Evolutionary conservation across 1,140 invertebrate genomes (phyloP).

Genomic region (Magallana gigas): DNA sequence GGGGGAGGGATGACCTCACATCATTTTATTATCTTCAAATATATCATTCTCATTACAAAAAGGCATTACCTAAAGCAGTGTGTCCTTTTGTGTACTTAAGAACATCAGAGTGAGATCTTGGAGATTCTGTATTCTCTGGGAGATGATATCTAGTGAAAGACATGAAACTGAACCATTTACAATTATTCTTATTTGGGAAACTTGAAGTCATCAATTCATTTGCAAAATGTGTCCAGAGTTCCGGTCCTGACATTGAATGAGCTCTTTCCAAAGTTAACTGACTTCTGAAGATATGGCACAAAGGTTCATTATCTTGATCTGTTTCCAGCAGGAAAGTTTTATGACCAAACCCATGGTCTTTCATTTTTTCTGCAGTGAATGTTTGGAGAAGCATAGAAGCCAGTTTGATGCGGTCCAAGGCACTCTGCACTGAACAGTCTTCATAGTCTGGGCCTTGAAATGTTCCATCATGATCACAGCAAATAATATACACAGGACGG

Average conservation of each 20-base stretch:
- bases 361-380: constrained; percentile 92
- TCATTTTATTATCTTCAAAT: too few species aligned
- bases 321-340: constrained; percentile 89
- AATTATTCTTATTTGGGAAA: constrained; percentile 82
- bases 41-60: too few species aligned
- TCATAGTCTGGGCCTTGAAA: constrained; percentile 88
- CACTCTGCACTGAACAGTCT: constrained; percentile 86
- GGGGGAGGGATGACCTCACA: too few species aligned
- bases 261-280: constrained; percentile 86
- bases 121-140: constrained; percentile 76
- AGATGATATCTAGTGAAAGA: constrained; percentile 91
- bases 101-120: constrained; percentile 86
- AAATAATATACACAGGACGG: constrained; percentile 80
- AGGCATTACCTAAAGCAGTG: constrained; percentile 88
- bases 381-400: constrained; percentile 90
- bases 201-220: constrained; percentile 86
- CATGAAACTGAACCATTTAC: constrained; percentile 93
- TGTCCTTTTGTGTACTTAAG: constrained; percentile 87
- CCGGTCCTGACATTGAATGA: constrained; percentile 86
- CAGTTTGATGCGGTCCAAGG: constrained; percentile 87
- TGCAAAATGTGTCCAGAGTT: constrained; percentile 92
- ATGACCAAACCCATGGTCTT: constrained; percentile 87
- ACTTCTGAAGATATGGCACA: constrained; percentile 83
- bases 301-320: constrained; percentile 81
- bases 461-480: constrained; percentile 84